Base-by-base conservation (phyloP, 2,113 vertebrate species). In the Limnothrissa miodon region DNA sequence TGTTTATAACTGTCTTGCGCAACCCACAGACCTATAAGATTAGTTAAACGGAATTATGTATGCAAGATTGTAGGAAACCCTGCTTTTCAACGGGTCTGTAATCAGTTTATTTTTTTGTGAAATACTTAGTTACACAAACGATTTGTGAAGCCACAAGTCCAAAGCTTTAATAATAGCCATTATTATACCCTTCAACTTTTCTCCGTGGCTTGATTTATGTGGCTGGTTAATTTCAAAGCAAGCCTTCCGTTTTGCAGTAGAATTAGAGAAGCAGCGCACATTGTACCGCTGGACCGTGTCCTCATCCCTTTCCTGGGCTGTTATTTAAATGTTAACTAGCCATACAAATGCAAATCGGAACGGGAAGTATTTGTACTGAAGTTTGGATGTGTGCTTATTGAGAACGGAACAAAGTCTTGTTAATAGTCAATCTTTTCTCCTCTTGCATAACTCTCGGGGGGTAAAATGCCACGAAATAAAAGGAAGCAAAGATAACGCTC, bases 291-390 rank as follows among this genome's bases (percentile, higher is more conserved):
- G 90, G 89, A 92, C 92, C 88, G 90, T 88, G 91, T 93, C 89
- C 90, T 92, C 90, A 66, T 92, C 91, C 89, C 89, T 88, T 90
- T 88, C 90, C 91, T 81, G 90, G 89, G 90, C 84, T 88, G 93
- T 93, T 59, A 94, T 95, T 94, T 94, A 93, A 94, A 95, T 95
- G 94, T 94, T 93, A 93, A 93, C 90, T 89, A 94, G 93, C 92
- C 90, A 94, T 94, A 94, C 87, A 95, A 84, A 95, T 95, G 94
- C 86, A 94, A 93, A 95, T 95, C 89, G 93, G 89, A 62, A 93
- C 88, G 90, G 92, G 92, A 93, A 93, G 93, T 90, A 83, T 92
- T 92, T 91, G 92, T 82, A 45, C 88, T 92, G 88, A 88, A 91
- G 88, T 91, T 89, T 87, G 86, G 84, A 91, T 92, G 87, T 89